Conservation (phyloP, 2,888 invertebrate genomes). For the Allolobophora icterica region DNA sequence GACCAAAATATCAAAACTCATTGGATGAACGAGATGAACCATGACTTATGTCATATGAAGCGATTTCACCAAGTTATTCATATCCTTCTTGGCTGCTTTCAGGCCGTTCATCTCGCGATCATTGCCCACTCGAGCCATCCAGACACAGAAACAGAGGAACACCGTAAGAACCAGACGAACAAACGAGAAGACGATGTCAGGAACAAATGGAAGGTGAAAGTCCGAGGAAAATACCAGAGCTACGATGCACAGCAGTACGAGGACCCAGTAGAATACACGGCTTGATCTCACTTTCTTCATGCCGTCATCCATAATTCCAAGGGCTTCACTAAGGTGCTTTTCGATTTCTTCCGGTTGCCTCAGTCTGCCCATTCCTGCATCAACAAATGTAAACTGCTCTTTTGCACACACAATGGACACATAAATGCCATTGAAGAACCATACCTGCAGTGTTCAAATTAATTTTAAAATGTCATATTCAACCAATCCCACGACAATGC, state of each 20-base stretch:
- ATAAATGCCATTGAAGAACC: background rate
- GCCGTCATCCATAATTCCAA: constrained; percentile 41
- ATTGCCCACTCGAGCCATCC: constrained; percentile 39
- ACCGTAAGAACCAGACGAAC: constrained; percentile 29
- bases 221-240: constrained; percentile 37
- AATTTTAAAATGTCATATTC: background rate
- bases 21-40: background rate
- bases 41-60: background rate
- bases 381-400: background rate
- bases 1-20: too few species aligned
- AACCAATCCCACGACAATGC: background rate
- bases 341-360: constrained; percentile 41
- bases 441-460: background rate
- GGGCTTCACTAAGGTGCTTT: constrained; percentile 39
- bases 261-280: constrained; percentile 35
- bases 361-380: constrained; percentile 37
- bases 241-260: constrained; percentile 33
- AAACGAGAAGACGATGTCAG: constrained; percentile 26
- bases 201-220: constrained; percentile 26
- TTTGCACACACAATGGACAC: background rate
- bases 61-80: constrained; percentile 43
- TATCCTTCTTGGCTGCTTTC: constrained; percentile 42
- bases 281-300: constrained; percentile 36
- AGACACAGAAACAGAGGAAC: constrained; percentile 36
- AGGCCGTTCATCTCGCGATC: constrained; percentile 40